A percentile compares a stretch with the other conserved stretches of the same genome.
Conservation (phyloP, 2,888 invertebrate genomes). For the Sinelater perroti region DNA sequence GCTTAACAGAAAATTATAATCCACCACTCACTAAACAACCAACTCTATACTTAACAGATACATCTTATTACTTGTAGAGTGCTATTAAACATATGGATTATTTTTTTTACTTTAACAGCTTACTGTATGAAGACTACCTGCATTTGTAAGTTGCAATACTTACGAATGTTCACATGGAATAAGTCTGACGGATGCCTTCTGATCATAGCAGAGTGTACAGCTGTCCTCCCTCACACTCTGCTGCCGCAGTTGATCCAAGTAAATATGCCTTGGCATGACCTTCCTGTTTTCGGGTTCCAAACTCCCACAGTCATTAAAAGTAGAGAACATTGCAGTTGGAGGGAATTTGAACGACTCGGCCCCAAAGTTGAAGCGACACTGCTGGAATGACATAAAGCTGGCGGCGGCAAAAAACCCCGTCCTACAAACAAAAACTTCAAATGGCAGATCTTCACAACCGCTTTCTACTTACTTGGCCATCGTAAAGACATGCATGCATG, state of each 20-base stretch:
- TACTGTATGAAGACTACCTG: background rate
- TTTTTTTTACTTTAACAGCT: background rate
- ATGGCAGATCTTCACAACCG: too few species aligned
- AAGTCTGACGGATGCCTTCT: conserved; percentile 76
- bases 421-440: too few species aligned
- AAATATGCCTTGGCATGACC: conserved; percentile 84
- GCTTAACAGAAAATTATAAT: too few species aligned
- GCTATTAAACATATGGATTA: conserved; percentile 7
- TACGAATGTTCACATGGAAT: conserved; percentile 87
- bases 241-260: conserved; percentile 76
- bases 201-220: conserved; percentile 88
- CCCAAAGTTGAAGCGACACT: conserved; percentile 93
- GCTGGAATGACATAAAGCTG: conserved; percentile 96
- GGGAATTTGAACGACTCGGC: conserved; percentile 80
- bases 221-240: conserved; percentile 82
- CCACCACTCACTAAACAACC: too few species aligned
- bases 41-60: too few species aligned
- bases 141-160: conserved; percentile 54
- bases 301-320: conserved; percentile 81
- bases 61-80: too few species aligned
- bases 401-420: conserved; percentile 93
- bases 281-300: conserved; percentile 79
- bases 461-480: conserved; percentile 76
- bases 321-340: conserved; percentile 72
- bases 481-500: conserved; percentile 78